Conservation (phyloP, 2,888 invertebrate genomes). For the Acleris holmiana region DNA sequence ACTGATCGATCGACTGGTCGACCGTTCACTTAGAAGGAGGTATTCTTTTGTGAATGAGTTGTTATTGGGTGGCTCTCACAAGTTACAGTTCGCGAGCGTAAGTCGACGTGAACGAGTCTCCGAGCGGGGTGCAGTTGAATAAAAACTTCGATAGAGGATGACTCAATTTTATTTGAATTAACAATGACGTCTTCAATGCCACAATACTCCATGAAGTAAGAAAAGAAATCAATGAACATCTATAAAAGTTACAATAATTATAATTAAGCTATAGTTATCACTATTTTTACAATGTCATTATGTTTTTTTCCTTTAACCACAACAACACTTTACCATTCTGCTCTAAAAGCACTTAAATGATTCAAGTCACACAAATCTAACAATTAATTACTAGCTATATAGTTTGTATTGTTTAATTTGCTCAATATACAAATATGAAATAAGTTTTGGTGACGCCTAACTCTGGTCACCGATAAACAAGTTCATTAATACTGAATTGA, state of each 20-base stretch:
- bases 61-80: conserved; percentile 11
- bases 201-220: conserved; percentile 84
- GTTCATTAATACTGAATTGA: conserved; percentile 81
- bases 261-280: conserved; percentile 84
- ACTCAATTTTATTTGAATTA: conserved; percentile 84
- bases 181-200: conserved; percentile 84
- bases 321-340: conserved; percentile 80
- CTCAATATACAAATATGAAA: conserved; percentile 83
- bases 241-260: conserved; percentile 84
- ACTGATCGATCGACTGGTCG: conserved; percentile 8
- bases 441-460: conserved; percentile 71
- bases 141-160: conserved; percentile 81
- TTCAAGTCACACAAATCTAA: conserved; percentile 84
- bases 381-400: conserved; percentile 84
- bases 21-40: conserved; percentile 4
- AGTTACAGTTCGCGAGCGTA: conserved; percentile 4
- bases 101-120: conserved; percentile 18
- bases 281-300: conserved; percentile 85
- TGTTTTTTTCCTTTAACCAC: conserved; percentile 81
- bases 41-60: background rate
- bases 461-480: conserved; percentile 67
- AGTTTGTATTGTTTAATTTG: conserved; percentile 81
- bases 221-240: conserved; percentile 83
- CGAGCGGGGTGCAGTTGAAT: conserved; percentile 49
- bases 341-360: conserved; percentile 84